Base-by-base conservation (phyloP, 2,888 invertebrate species). In the Teleogryllus oceanicus region DNA sequence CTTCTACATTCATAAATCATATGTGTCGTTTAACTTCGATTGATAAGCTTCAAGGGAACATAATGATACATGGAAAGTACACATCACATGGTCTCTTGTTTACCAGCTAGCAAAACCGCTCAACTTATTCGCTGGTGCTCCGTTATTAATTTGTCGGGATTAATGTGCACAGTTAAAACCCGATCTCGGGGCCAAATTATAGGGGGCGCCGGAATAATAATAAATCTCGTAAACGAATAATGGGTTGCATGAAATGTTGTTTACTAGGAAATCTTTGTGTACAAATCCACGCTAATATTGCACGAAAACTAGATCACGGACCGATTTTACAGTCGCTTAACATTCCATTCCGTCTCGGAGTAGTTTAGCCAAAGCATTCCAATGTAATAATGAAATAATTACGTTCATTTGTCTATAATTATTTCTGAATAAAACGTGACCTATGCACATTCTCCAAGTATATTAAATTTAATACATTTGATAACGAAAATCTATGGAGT, bases 221-320 rank as follows among this genome's bases (percentile, higher is more conserved):
- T 62, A 62, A 62, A 62, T 62, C 62, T 62, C n/a, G 62, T 62
- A 62, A 37, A 62, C 62, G 62, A 62, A 62, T 62, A 62, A 62
- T 62, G 62, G 37, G n/a, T 62, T n/a, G 16, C 62, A n/a, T n/a
- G 16, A n/a, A 62, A 62, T n/a, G n/a, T n/a, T 62, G 62, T 62
- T 62, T 62, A 62, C 62, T n/a, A 4, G 3, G n/a, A 62, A 62
- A 13, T 62, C 62, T 62, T 62, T 62, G 62, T 11, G 62, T 62
- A 62, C 62, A 62, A 62, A 62, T 62, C 1, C 16, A 8, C 62
- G 1, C n/a, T 62, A n/a, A n/a, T 18, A 62, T 62, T 18, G 62
- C 16, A 13, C n/a, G 62, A 37, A 62, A 13, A 18, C 62, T 5
- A 18, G 62, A 62, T 62, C 3, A 62, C n/a, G 62, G 5, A n/a